Conservation (phyloP, 1,140 invertebrate genomes). For the Eupeodes corollae region DNA sequence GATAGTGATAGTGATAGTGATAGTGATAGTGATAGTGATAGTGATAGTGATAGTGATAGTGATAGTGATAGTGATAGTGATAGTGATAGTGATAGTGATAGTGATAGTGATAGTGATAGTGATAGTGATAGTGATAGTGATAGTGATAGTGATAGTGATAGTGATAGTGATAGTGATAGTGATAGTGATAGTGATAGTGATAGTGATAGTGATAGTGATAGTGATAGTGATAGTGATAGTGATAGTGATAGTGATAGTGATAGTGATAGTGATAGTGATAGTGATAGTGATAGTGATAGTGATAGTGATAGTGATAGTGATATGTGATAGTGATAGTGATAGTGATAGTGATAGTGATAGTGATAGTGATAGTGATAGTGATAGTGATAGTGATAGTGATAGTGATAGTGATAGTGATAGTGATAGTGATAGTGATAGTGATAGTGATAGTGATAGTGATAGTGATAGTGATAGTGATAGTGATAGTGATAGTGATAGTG, state of each 20-base stretch:
- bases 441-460: neutral
- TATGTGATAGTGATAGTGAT: neutral
- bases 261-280: neutral
- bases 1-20: neutral
- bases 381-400: neutral
- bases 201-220: neutral
- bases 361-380: neutral
- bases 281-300: neutral
- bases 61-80: neutral
- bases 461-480: neutral
- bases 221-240: neutral
- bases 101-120: neutral
- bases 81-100: neutral
- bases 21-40: neutral
- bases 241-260: neutral
- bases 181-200: neutral
- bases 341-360: neutral
- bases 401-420: neutral
- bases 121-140: neutral
- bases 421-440: neutral
- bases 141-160: neutral
- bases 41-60: neutral
- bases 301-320: neutral
- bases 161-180: neutral
- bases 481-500: neutral